Base-by-base conservation (phyloP, 2,113 vertebrate species). In the Azemiops feae region DNA sequence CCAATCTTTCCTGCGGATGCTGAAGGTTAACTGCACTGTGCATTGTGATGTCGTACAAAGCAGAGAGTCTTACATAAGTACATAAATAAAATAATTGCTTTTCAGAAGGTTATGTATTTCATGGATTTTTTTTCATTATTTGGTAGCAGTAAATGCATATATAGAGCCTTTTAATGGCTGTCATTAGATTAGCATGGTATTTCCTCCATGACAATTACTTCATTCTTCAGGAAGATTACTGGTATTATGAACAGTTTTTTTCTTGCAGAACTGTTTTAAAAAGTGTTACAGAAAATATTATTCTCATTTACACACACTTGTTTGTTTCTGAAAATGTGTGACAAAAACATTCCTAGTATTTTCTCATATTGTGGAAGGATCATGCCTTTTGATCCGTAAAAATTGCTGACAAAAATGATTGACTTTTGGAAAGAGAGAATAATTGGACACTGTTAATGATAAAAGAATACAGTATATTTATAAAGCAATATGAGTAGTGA, bases 31-130 rank as follows among this genome's bases (percentile, higher is more conserved):
- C 45, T 64, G 52, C 4, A 27, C 92, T 53, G 11, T 92, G 18
- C 45, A 88, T 91, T 89, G 1, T 34, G 43, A 52, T 58, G 30
- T 86, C 94, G 8, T 81, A 81, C 18, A 81, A 43, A 81, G 20
- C 34, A 43, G 74, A 81, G 74, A 43, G 22, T 81, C 74, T 43
- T 43, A 22, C 34, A 9, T 81, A 43, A 81, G 34, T 81, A 81
- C 74, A 81, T 43, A 81, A 43, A 39, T 43, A 81, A 96, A 96
- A 93, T 88, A 94, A 43, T 53, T 96, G 64, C 14, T 93, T 74
- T 5, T 0, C 89, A 89, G 87, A 30, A 52, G 91, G 1, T 58
- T 92, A n/a, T 18, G n/a, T 93, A 92, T 93, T 93, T 96, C 87
- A 52, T 52, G 86, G 45, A 50, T 4, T 23, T 3, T 57, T 7